A percentile compares a stretch with the other conserved stretches of the same genome.
These are phyloP conservation scores for Platyura marginata DNA, from an alignment of 1,140 invertebrate genomes.

Conservation along the genomic window DNA sequence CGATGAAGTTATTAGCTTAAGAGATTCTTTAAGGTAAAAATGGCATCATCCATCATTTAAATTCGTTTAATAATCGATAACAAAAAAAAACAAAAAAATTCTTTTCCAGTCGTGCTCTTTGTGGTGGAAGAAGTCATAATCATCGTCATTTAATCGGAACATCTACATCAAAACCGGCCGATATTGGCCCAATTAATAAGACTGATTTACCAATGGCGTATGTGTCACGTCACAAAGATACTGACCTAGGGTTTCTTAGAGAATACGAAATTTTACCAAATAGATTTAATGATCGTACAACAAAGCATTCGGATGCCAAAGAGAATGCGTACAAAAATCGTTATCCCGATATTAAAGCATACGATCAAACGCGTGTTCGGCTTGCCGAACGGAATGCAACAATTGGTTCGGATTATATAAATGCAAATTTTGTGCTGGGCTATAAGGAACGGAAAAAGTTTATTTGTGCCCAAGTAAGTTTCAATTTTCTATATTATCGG, in stretches of 20 bases:
- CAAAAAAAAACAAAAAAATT: too few relatives aligned
- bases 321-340: conserved; percentile 77
- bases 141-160: conserved; percentile 21
- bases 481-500: too few relatives aligned
- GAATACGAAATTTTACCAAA: conserved; percentile 77
- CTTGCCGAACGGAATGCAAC: conserved; percentile 55
- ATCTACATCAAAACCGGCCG: conserved; percentile 43
- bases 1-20: conserved; percentile 55
- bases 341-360: conserved; percentile 79
- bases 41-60: conserved; percentile 10
- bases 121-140: conserved; percentile 16
- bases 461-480: conserved; percentile 84
- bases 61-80: too few relatives aligned
- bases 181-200: conserved; percentile 60
- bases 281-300: conserved; percentile 69
- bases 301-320: conserved; percentile 64
- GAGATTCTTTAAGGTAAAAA: conserved; percentile 47
- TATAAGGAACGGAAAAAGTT: conserved; percentile 88
- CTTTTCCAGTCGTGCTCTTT: conserved; percentile 14
- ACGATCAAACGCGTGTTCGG: conserved; percentile 81
- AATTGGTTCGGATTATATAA: conserved; percentile 74
- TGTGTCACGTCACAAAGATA: conserved; percentile 61
- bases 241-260: conserved; percentile 73
- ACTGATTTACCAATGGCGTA: conserved; percentile 51
- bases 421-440: conserved; percentile 79